Base-by-base conservation (phyloP, 2,888 invertebrate genomes). In the Pogonocherus hispidulus region DNA sequence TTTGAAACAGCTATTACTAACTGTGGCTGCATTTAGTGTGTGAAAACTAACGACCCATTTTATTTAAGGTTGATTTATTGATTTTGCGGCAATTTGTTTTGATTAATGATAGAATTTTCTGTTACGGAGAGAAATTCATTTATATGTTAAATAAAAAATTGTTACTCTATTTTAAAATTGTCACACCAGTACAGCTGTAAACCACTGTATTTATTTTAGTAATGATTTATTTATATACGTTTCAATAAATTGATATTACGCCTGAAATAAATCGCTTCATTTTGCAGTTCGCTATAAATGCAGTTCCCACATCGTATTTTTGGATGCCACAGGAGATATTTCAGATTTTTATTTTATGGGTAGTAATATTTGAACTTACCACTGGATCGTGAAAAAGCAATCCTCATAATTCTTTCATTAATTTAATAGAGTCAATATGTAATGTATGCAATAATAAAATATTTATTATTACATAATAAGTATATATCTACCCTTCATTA, bases 1-100 rank as follows among this genome's bases (percentile, higher is more conserved):
- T 37, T 37, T 56, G 22, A 56, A 35, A 57, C 22, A 23, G 22
- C 20, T 23, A 44, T 3, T 20, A 9, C 44, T 46, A 41, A 57
- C 22, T 57, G 56, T 16, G 46, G 27, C 18, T 11, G 57, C 9
- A 52, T 63, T 52, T 14, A 55, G 20, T 44, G n/a, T 66, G 52
- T 51, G 54, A 32, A 44, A 60, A 59, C 60, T 59, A 60, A 66
- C 66, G 41, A 60, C 44, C 41, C 66, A 52, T 66, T 66, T 66
- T 66, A 66, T 66, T 66, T 66, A 60, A 60, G 44, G 66, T 60
- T 66, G 66, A 66, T 66, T 60, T 66, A 66, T 66, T 46, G 66
- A 66, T 60, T 66, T 59, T 66, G 18, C 52, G 44, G 66, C 59
- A 60, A 66, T 66, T 66, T 51, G 52, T 66, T 66, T 44, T 60